Evolutionary conservation across 2,797 vertebrate genomes (phyloP).

Genomic region (Malurus splendens): DNA sequence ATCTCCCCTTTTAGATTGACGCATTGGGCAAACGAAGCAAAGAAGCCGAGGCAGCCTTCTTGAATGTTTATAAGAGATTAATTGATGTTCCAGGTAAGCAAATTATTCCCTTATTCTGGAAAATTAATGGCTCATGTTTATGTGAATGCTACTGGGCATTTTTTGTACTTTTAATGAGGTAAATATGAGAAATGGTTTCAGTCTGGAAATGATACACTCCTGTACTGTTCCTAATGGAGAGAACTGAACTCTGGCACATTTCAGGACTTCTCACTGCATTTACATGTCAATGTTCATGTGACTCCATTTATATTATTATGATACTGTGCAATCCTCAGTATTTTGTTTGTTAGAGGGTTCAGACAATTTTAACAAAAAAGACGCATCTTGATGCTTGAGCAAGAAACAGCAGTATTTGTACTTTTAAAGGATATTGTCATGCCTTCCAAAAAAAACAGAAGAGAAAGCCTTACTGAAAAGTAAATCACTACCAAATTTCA

Average conservation of each 20-base stretch:
- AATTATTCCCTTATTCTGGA: not conserved
- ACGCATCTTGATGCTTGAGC: not conserved
- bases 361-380: not conserved
- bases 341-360: not conserved
- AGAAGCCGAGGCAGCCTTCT: conserved; percentile 97
- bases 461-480: not conserved
- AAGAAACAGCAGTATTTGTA: not conserved
- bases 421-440: not conserved
- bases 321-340: not conserved
- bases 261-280: not conserved
- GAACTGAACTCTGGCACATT: not conserved
- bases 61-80: conserved; percentile 98
- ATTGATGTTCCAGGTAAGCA: conserved; percentile 96
- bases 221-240: not conserved
- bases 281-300: not conserved
- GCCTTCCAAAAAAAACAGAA: not conserved
- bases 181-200: not conserved
- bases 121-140: not conserved
- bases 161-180: not conserved
- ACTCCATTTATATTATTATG: not conserved
- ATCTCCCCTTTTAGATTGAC: conserved; percentile 80
- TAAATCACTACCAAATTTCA: not conserved
- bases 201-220: not conserved
- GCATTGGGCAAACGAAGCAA: conserved; percentile 98
- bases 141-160: not conserved